Evolutionary conservation across 2,888 invertebrate genomes (phyloP), one percentile per base, ranked within the genome.

Genomic region (Lutraria lutraria): DNA sequence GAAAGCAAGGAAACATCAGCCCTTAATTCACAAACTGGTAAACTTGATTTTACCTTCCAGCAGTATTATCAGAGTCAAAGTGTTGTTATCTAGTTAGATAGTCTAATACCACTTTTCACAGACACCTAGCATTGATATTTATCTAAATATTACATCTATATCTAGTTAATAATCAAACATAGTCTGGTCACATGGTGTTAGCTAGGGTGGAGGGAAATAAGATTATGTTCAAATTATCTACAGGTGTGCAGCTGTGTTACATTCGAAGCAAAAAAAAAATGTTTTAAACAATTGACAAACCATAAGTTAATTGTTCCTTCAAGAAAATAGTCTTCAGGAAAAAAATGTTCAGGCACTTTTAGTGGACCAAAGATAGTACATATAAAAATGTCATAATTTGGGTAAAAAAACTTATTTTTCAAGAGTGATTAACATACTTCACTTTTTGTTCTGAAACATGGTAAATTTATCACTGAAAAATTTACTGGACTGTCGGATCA

Each of bases 141-240:
- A 72, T 72, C 72, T 29, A 31, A 12, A 29, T 31, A 72, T 31
- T 31, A 29, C 72, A 72, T 72, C 72, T 72, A 72, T 72, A 72
- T 72, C 72, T 72, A n/a, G 29, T 72, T 72, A 72, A 72, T 72
- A 31, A 72, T 72, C 29, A 29, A 72, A 72, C 72, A 72, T 31
- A 72, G 29, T 72, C 31, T 72, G 29, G 72, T 31, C 72, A 72
- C 31, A 72, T 31, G 29, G 72, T 72, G 72, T 31, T 72, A 31
- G 29, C 8, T 6, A n/a, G 63, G 25, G 63, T 63, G 63, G 25
- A 25, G 63, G 2, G 43, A 43, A 43, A 43, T 43, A 43, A 43
- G 31, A 72, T 72, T 31, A 72, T 60, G 60, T 21, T 21, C 19
- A 19, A n/a, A 21, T n/a, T 60, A 56, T 56, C 56, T 56, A 56